Evolutionary conservation across 2,797 vertebrate species (phyloP).

Genomic region (Psittacula derbiana): DNA sequence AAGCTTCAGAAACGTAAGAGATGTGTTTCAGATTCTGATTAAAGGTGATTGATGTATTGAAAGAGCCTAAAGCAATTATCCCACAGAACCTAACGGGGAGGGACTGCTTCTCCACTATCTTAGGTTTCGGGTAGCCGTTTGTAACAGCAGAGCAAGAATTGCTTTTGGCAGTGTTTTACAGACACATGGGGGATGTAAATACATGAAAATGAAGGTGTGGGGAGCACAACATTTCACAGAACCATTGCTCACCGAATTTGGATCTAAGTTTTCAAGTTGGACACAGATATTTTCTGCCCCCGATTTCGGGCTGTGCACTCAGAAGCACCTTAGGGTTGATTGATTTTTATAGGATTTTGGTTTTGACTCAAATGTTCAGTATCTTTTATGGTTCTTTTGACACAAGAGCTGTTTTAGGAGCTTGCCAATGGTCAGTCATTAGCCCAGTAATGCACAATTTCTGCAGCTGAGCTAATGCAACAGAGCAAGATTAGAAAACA

Average conservation of each 20-base stretch:
- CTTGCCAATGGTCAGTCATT: neutral
- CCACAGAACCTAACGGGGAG: neutral
- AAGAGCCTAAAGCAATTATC: neutral
- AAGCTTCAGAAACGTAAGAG: neutral
- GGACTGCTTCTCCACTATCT: neutral
- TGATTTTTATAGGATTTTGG: neutral
- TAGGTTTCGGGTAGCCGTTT: neutral
- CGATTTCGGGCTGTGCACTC: neutral
- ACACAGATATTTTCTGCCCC: fast-evolving
- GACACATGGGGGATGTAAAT: neutral
- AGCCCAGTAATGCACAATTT: neutral
- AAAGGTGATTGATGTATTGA: neutral
- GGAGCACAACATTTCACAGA: neutral
- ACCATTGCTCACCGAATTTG: neutral
- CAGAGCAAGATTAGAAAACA: neutral
- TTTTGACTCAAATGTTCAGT: neutral
- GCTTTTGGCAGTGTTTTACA: neutral
- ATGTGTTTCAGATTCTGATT: neutral
- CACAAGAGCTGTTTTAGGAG: neutral
- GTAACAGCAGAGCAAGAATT: neutral
- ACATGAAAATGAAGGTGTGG: neutral
- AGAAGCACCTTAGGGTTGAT: neutral
- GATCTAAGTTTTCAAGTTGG: neutral
- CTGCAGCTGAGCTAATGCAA: neutral
- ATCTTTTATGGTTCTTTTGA: neutral